Base-by-base conservation (phyloP, 2,888 invertebrate genomes). In the Cyclophora albipunctata region DNA sequence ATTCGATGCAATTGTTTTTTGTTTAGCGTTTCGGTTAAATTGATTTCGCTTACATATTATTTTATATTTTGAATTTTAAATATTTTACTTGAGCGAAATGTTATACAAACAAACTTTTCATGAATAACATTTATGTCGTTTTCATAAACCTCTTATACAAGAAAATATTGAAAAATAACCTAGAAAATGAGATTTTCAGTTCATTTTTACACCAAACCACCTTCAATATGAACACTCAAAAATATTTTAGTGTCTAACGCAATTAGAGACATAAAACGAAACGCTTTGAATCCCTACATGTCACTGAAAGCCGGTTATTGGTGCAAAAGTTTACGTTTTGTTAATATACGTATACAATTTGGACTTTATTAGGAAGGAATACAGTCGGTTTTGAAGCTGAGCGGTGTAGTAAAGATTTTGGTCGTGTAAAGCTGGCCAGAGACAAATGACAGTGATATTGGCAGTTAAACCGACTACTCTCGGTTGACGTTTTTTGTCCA, bases 371-470 rank as follows among this genome's bases (percentile, higher is more conserved):
- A 3, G 6, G 34, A 5, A 48, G 4, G 42, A 4, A n/a, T 63
- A 71, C 48, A 55, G 62, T 55, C 53, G 34, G 60, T n/a, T 54
- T 51, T 63, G 42, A 45, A 46, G 47, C 57, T 64, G 59, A n/a
- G 34, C 7, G 42, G 50, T 52, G 61, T 53, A 53, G 50, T 61
- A 57, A 62, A 51, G 54, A 54, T 58, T 59, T 63, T 70, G 67
- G 69, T 64, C 58, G 63, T 60, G 66, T 61, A 71, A 69, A 72
- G 70, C 74, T 66, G 67, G 64, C 64, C 63, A 64, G 69, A 75
- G 77, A 80, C 79, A 80, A 78, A 80, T 75, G 75, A 73, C 76
- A 71, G 68, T 71, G 78, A 77, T 79, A 78, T 80, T 79, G 78
- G 77, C 73, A 78, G 78, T 77, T 78, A 72, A 73, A 75, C 70